Evolutionary conservation across 1,140 invertebrate genomes (phyloP), one percentile per base, ranked within the genome.

Genomic region (Amphibalanus amphitrite): DNA sequence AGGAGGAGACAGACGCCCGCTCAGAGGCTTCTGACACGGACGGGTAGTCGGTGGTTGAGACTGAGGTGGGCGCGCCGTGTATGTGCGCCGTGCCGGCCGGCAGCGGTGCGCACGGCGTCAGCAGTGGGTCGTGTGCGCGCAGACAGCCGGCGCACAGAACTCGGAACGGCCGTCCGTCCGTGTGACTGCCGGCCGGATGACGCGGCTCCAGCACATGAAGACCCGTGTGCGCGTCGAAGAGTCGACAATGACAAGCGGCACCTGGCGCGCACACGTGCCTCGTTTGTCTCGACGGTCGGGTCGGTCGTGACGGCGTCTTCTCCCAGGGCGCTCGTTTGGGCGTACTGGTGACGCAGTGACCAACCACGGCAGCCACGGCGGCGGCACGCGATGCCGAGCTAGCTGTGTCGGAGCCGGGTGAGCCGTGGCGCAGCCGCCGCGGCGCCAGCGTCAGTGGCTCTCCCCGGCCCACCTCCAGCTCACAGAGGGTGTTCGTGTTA

Each of bases 11-110:
- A 29, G 73, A 72, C 25, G 72, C 72, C 15, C 71, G 73, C 65
- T 72, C 72, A 10, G 74, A 73, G 10, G 73, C 69, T 38, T 75
- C 74, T 13, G 74, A 73, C 67, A 73, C 74, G 10, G 74, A 75
- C 29, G 72, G 72, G 26, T 75, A 75, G n/a, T 72, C 74, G 30
- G 74, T 74, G 67, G 72, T 74, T 0, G 74, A 74, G n/a, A 71
- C 72, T 3, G 47, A 59, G 47, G 47, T 23, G 47, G 47, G 47
- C 47, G 47, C 47, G 47, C 47, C 10, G 47, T 59, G 47, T 20
- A 59, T 20, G 47, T 59, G 47, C 69, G 33, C 71, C 69, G 17
- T 69, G n/a, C 0, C 38, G 73, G 29, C 40, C 59, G 47, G 73
- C 29, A n/a, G 67, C 69, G 38, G 40, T 25, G 28, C 70, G 65